These are phyloP conservation scores for Melanotaenia parkinsoni DNA, from an alignment of 2,797 vertebrate genomes.

Conservation along the genomic window DNA sequence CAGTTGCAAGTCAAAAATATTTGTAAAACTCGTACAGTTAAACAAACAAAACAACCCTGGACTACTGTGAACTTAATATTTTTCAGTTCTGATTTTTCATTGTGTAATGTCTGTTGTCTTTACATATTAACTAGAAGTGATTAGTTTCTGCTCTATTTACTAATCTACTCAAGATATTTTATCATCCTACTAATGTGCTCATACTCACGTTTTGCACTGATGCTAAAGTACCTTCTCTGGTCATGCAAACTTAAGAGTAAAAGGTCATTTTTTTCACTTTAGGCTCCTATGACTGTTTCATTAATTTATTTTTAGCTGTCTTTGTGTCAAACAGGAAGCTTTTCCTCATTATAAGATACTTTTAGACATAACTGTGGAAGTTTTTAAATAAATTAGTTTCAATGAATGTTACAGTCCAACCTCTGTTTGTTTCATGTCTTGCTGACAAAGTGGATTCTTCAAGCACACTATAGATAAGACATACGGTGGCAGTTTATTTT, in stretches of 20 bases:
- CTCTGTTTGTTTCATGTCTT: constrained; percentile 4
- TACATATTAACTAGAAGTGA: background rate
- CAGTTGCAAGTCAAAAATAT: background rate
- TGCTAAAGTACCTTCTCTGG: background rate
- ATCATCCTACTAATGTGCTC: too few relatives aligned
- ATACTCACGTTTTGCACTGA: background rate
- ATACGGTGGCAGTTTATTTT: constrained; percentile 31
- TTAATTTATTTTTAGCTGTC: background rate
- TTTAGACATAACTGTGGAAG: background rate
- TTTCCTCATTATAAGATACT: background rate
- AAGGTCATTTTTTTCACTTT: background rate
- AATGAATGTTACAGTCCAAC: constrained; percentile 3
- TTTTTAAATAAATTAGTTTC: background rate
- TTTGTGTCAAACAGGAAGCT: constrained; percentile 2
- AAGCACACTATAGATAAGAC: constrained; percentile 22
- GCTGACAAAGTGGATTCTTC: constrained; percentile 25
- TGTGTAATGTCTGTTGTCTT: too few relatives aligned
- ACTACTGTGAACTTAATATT: too few relatives aligned
- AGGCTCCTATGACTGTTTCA: background rate
- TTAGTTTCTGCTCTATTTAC: too few relatives aligned
- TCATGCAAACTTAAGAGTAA: background rate
- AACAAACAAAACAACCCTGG: background rate
- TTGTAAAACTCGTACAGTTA: background rate
- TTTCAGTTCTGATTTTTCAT: too few relatives aligned
- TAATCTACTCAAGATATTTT: too few relatives aligned